These are phyloP conservation scores for Tauraco erythrolophus DNA, from an alignment of 2,113 vertebrate species.

Conservation along the genomic window DNA sequence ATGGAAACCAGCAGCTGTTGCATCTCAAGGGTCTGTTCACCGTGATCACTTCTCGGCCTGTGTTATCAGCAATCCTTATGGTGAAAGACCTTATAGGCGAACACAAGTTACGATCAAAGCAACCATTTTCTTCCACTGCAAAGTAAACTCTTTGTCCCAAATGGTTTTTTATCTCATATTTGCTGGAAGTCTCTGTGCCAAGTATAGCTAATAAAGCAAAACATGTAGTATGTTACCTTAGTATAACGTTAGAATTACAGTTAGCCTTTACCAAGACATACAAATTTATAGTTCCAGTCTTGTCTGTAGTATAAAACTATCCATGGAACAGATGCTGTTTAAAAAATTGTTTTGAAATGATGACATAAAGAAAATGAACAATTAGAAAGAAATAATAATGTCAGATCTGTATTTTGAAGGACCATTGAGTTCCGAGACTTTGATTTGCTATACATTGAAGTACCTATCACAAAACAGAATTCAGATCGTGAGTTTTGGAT, in stretches of 20 bases:
- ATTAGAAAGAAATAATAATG: not conserved
- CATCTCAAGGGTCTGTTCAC: constrained; percentile 90
- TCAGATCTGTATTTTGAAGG: not conserved
- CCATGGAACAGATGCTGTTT: not conserved
- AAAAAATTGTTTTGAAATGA: not conserved
- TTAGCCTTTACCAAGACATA: no score
- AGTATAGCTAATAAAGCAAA: constrained; percentile 83
- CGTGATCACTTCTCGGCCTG: constrained; percentile 88
- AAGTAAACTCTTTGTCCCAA: constrained; percentile 95
- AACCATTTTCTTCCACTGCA: constrained; percentile 93
- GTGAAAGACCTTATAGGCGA: constrained; percentile 88
- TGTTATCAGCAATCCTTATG: constrained; percentile 88
- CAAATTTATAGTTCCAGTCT: no score
- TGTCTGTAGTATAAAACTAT: not conserved
- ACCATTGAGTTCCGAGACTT: not conserved
- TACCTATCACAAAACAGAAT: not conserved
- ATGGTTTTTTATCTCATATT: constrained; percentile 92
- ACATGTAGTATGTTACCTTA: not conserved
- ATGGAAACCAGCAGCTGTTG: constrained; percentile 93
- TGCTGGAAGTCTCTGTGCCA: constrained; percentile 95
- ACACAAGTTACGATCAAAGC: constrained; percentile 90
- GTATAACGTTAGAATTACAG: no score
- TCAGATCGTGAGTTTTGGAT: not conserved
- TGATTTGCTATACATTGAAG: not conserved
- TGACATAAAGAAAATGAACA: not conserved